A percentile compares a stretch with the other conserved stretches of the same genome.
phyloP scores from a whole-genome alignment of 1,140 invertebrate species.

The Archegozetes longisetosus region DNA sequence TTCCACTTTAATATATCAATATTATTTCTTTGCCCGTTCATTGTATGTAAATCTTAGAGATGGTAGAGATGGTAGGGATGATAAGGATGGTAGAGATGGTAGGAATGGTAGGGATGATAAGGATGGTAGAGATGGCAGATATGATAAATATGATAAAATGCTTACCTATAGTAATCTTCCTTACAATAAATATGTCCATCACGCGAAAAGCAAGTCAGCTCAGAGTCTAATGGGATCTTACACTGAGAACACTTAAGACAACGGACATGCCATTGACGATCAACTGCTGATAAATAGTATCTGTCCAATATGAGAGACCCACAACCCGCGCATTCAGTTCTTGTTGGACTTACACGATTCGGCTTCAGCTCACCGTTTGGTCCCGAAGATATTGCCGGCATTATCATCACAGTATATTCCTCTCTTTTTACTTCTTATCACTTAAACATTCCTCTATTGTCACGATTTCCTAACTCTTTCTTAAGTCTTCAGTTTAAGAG shows the following conservation, averaged over 20 bases:
- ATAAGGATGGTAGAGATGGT: too few relatives aligned
- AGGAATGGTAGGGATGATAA: too few relatives aligned
- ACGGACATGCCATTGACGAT: constrained; percentile 69
- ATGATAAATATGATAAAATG: too few relatives aligned
- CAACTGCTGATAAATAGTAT: constrained; percentile 70
- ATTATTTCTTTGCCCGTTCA: too few relatives aligned
- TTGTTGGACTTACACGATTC: not conserved
- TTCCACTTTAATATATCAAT: too few relatives aligned
- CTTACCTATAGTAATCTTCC: constrained; percentile 92
- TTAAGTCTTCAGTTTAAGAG: too few relatives aligned
- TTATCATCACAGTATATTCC: not conserved
- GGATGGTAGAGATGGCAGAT: too few relatives aligned
- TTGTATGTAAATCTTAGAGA: too few relatives aligned
- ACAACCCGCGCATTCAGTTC: constrained; percentile 58
- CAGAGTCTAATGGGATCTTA: constrained; percentile 62
- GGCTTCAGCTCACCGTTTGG: not conserved
- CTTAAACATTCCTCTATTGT: too few relatives aligned
- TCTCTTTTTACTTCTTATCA: too few relatives aligned
- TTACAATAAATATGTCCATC: constrained; percentile 93
- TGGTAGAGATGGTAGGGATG: too few relatives aligned
- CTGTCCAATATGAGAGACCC: constrained; percentile 62
- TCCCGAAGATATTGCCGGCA: not conserved
- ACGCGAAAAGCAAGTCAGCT: constrained; percentile 79
- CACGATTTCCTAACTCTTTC: too few relatives aligned
- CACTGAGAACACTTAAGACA: constrained; percentile 67